Percentiles rank a stretch among this genome's conserved stretches.
phyloP scores from a whole-genome alignment of 2,888 invertebrate species.

The Torymus texanus region DNA sequence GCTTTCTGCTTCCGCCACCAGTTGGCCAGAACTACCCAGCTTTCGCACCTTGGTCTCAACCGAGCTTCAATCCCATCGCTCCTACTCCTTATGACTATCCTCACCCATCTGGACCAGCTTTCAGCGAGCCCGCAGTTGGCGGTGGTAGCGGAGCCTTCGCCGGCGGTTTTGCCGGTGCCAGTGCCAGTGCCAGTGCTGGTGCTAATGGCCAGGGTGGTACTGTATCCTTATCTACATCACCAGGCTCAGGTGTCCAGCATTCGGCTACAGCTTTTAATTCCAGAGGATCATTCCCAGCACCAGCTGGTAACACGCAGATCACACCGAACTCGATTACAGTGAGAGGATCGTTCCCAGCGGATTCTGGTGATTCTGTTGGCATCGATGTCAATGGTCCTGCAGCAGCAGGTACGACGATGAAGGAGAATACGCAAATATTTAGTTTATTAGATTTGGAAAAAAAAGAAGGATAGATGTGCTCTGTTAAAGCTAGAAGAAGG shows the following conservation, averaged over 20 bases:
- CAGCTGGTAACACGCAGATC: constrained; percentile 3
- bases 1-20: constrained; percentile 1
- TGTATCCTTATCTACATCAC: constrained; percentile 52
- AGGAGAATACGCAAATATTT: background rate
- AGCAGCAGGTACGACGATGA: constrained; percentile 41
- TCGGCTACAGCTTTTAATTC: constrained; percentile 36
- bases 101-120: constrained; percentile 53
- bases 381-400: constrained; percentile 48
- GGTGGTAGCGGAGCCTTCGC: constrained; percentile 40
- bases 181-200: constrained; percentile 58
- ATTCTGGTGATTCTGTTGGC: constrained; percentile 41
- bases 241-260: constrained; percentile 52
- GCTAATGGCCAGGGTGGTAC: constrained; percentile 46
- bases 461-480: background rate
- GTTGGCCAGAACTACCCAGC: background rate
- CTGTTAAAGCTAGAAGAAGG: background rate
- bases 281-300: constrained; percentile 23
- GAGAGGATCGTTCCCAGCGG: constrained; percentile 42
- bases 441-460: background rate
- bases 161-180: constrained; percentile 58
- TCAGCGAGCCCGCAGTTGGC: constrained; percentile 34
- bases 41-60: constrained; percentile 21
- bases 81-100: constrained; percentile 43
- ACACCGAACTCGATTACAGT: background rate
- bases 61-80: background rate